phyloP scores from a whole-genome alignment of 1,140 invertebrate genomes.

The Eciton burchellii region DNA sequence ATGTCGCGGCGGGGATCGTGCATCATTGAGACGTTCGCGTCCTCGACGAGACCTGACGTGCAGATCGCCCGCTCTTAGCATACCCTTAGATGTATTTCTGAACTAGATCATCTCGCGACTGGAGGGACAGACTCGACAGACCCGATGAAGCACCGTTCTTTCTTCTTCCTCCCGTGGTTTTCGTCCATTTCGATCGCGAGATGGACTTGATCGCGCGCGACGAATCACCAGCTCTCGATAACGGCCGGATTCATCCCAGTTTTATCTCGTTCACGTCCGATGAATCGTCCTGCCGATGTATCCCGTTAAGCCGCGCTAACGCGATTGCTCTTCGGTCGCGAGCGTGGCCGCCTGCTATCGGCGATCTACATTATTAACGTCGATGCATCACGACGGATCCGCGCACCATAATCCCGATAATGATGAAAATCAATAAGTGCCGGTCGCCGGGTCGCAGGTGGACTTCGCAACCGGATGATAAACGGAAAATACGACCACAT shows the following conservation, averaged over 20 bases:
- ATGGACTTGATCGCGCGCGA: slow-evolving; percentile 41
- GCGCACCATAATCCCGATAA: slow-evolving; percentile 65
- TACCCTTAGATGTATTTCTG: too few relatives aligned
- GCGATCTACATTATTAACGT: slow-evolving; percentile 53
- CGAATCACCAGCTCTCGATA: slow-evolving; percentile 55
- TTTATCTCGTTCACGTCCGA: slow-evolving; percentile 71
- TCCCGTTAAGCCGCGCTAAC: slow-evolving; percentile 60
- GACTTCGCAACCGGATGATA: slow-evolving; percentile 1
- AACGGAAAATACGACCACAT: slow-evolving; percentile 25
- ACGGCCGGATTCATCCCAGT: slow-evolving; percentile 49
- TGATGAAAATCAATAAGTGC: slow-evolving; percentile 55
- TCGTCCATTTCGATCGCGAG: slow-evolving; percentile 1
- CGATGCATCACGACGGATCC: slow-evolving; percentile 43
- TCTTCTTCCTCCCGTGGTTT: too few relatives aligned
- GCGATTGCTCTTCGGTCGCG: slow-evolving; percentile 63
- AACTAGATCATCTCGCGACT: too few relatives aligned
- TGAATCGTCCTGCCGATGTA: slow-evolving; percentile 69
- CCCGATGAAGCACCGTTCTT: too few relatives aligned
- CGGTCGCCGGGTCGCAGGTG: background rate
- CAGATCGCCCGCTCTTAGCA: too few relatives aligned
- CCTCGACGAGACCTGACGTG: background rate
- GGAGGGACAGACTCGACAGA: background rate
- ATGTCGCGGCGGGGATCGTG: background rate
- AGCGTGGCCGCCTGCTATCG: slow-evolving; percentile 34
- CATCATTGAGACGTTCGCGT: slow-evolving; percentile 9